phyloP scores from a whole-genome alignment of 2,797 vertebrate genomes.

The Oophaga sylvatica region DNA sequence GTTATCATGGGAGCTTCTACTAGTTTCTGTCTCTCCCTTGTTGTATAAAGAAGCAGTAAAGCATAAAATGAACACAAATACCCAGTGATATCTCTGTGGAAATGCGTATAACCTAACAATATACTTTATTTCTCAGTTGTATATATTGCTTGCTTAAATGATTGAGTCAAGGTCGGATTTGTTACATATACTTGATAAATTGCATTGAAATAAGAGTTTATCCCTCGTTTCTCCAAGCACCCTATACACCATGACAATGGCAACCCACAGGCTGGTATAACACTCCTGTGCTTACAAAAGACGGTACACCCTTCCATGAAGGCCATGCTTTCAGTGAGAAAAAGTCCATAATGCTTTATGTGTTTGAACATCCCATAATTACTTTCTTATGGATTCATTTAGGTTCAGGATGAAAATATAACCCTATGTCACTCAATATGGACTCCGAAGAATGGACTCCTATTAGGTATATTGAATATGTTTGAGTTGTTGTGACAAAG shows the following conservation, averaged over 20 bases:
- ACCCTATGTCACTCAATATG: not conserved
- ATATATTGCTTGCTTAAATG: not conserved
- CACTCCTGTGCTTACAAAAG: not conserved
- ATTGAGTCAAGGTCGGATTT: not conserved
- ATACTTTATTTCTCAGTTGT: not conserved
- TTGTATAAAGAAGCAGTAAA: constrained; percentile 3
- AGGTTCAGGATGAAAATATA: not conserved
- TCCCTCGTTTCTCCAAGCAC: not conserved
- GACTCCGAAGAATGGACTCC: not conserved
- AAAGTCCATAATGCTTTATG: not conserved
- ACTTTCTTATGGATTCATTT: not conserved
- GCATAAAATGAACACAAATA: constrained; percentile 25
- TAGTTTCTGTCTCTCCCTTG: constrained; percentile 2
- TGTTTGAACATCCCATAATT: not conserved
- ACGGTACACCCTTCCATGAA: not conserved
- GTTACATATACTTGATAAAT: not conserved
- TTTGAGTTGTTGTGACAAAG: not conserved
- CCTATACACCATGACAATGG: not conserved
- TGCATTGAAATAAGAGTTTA: not conserved
- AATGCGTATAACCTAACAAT: constrained; percentile 21
- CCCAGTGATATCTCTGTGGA: not conserved
- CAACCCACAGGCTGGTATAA: not conserved
- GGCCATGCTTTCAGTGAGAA: not conserved
- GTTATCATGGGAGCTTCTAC: constrained; percentile 29
- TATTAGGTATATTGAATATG: not conserved